Conservation (phyloP, 1,140 invertebrate species). For the Drosophila triauraria region DNA sequence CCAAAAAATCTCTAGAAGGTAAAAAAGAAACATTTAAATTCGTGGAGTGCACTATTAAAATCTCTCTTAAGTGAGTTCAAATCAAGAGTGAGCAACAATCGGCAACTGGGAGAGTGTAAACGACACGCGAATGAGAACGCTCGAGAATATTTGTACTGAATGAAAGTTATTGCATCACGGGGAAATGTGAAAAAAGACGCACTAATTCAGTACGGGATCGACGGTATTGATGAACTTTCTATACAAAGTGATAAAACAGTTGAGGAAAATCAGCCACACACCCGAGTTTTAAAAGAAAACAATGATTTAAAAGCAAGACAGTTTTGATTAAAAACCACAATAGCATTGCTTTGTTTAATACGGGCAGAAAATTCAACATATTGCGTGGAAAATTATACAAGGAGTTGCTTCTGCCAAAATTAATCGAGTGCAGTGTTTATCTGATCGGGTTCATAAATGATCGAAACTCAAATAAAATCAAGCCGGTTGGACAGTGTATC, state of each 20-base stretch:
- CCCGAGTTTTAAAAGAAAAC: not conserved
- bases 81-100: no score
- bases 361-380: not conserved
- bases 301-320: not conserved
- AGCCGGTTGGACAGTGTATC: not conserved
- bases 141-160: no score
- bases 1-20: no score
- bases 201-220: no score
- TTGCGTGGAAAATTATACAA: not conserved
- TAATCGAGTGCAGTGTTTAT: not conserved
- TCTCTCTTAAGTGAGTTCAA: not conserved
- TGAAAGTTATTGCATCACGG: no score
- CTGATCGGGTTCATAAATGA: not conserved
- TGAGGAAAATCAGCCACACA: not conserved
- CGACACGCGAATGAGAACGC: no score
- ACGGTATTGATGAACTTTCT: no score
- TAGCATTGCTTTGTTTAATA: not conserved
- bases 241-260: not conserved
- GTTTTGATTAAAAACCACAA: not conserved
- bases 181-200: no score
- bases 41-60: not conserved
- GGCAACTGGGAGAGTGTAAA: no score
- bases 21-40: no score
- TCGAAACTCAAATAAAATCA: not conserved
- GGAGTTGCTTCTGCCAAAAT: not conserved